phyloP scores from a whole-genome alignment of 2,888 invertebrate species.

The Melanargia galathea region DNA sequence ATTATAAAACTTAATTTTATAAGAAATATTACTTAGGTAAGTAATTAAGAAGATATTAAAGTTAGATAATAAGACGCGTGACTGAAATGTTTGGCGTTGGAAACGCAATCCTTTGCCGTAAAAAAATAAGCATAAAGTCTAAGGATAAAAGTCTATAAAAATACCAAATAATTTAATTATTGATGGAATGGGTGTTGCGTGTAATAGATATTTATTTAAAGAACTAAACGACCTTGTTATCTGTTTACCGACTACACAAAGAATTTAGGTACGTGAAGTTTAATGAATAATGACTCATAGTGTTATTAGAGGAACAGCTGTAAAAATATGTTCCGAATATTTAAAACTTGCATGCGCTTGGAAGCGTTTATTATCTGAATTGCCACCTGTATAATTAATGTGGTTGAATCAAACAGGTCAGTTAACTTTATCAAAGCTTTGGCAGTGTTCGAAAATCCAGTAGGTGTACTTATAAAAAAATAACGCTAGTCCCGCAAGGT shows the following conservation, averaged over 20 bases:
- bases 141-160: slow-evolving; percentile 36
- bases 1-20: not conserved
- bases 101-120: slow-evolving; percentile 65
- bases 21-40: not conserved
- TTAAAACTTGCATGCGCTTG: not conserved
- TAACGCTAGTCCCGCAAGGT: not conserved
- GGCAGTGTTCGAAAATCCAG: no score
- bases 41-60: not conserved
- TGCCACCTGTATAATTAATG: not conserved
- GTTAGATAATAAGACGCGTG: slow-evolving; percentile 48
- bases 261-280: not conserved
- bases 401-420: not conserved
- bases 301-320: slow-evolving; percentile 2
- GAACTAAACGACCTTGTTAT: not conserved
- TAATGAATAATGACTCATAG: slow-evolving; percentile 9
- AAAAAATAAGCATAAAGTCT: slow-evolving; percentile 40
- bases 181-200: slow-evolving; percentile 45
- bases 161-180: slow-evolving; percentile 44
- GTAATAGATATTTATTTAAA: slow-evolving; percentile 27
- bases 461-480: not conserved
- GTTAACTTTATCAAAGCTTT: not conserved
- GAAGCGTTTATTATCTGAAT: not conserved
- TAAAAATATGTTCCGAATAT: not conserved
- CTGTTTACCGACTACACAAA: not conserved
- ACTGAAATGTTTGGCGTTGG: slow-evolving; percentile 67